Evolutionary conservation across 2,113 vertebrate genomes (phyloP).

Genomic region (Nannobrachium achirus): DNA sequence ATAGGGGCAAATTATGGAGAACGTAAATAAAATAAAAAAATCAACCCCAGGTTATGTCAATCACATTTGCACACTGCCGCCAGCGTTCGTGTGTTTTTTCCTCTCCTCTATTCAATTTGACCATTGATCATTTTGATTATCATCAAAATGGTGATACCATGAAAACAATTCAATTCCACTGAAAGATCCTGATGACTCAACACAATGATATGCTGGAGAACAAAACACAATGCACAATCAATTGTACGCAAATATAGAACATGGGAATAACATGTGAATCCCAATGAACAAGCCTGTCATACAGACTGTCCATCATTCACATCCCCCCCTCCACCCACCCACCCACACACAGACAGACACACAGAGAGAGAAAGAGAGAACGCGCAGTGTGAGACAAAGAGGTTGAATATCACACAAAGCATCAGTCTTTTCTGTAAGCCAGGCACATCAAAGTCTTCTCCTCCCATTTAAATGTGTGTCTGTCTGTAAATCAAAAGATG

Average conservation of each 20-base stretch:
- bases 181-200: background rate
- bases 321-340: slow-evolving; percentile 20
- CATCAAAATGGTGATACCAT: too few relatives aligned
- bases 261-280: slow-evolving; percentile 28
- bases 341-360: slow-evolving; percentile 20
- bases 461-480: slow-evolving; percentile 63
- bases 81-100: too few relatives aligned
- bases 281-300: slow-evolving; percentile 42
- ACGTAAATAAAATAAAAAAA: too few relatives aligned
- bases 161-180: too few relatives aligned
- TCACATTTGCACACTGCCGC: too few relatives aligned
- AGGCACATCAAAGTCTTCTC: slow-evolving; percentile 69
- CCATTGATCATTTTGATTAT: too few relatives aligned
- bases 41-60: too few relatives aligned
- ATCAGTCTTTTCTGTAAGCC: slow-evolving; percentile 45
- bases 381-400: slow-evolving; percentile 49
- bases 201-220: slow-evolving; percentile 26
- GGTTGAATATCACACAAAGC: slow-evolving; percentile 62
- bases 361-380: slow-evolving; percentile 22
- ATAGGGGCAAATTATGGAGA: too few relatives aligned
- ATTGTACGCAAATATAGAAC: slow-evolving; percentile 39
- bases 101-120: too few relatives aligned
- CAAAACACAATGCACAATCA: too few relatives aligned
- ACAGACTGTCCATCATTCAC: slow-evolving; percentile 41
- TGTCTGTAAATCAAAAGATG: slow-evolving; percentile 72